phyloP scores from a whole-genome alignment of 2,113 vertebrate species.

The Prionailurus bengalensis region DNA sequence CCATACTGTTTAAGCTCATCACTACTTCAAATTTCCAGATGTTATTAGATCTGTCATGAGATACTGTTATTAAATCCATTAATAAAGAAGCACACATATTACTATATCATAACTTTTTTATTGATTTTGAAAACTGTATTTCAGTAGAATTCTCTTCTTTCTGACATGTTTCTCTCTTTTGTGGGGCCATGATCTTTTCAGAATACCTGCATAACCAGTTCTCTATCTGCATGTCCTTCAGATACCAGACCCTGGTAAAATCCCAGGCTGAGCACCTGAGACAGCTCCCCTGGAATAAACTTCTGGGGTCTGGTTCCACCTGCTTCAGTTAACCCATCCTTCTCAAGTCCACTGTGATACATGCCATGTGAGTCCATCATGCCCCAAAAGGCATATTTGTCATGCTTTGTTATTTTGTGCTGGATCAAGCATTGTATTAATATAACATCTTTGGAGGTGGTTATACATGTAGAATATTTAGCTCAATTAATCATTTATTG shows the following conservation, averaged over 20 bases:
- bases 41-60: conserved; percentile 35
- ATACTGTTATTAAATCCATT: conserved; percentile 53
- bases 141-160: conserved; percentile 32
- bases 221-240: not conserved
- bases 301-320: not conserved
- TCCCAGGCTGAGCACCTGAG: not conserved
- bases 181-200: not conserved
- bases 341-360: not conserved
- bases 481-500: conserved; percentile 62
- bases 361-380: no score
- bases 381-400: not conserved
- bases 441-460: conserved; percentile 25
- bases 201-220: not conserved
- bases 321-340: not conserved
- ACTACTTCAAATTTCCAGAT: conserved; percentile 36
- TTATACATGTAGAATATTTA: not conserved
- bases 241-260: not conserved
- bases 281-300: not conserved
- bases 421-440: conserved; percentile 24
- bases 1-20: not conserved
- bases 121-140: conserved; percentile 6
- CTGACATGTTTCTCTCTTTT: not conserved
- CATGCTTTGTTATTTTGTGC: not conserved
- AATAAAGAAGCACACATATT: conserved; percentile 20
- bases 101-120: conserved; percentile 30